Evolutionary conservation across 2,888 invertebrate species (phyloP).

Genomic region (Brachypalpus laphriformis): DNA sequence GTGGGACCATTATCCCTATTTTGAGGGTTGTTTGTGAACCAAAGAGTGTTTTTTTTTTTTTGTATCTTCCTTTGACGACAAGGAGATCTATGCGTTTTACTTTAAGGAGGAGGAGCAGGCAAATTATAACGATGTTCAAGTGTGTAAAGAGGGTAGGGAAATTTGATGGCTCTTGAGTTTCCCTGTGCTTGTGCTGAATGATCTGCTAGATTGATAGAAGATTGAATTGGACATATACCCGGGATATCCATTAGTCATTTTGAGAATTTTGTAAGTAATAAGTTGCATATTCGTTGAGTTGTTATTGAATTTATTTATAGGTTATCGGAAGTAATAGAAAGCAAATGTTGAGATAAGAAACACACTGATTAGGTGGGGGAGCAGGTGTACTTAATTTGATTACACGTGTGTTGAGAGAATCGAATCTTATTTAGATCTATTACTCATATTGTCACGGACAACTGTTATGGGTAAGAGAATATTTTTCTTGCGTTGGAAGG

Average conservation of each 20-base stretch:
- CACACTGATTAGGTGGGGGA: neutral
- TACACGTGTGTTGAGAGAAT: no score
- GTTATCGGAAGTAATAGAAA: neutral
- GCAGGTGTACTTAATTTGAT: no score
- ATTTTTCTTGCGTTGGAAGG: no score
- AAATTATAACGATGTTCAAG: neutral
- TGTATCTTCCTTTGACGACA: neutral
- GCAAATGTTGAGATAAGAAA: neutral
- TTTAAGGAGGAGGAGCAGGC: neutral
- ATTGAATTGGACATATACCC: neutral
- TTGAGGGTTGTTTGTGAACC: neutral
- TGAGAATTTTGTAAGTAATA: neutral
- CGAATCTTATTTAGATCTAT: no score
- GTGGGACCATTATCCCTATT: neutral
- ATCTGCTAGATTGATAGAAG: neutral
- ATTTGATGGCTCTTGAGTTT: neutral
- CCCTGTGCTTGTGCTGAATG: neutral
- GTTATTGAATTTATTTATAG: neutral
- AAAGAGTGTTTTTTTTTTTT: neutral
- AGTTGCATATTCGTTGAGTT: neutral
- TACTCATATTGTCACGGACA: no score
- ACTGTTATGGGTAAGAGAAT: no score
- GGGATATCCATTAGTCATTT: neutral
- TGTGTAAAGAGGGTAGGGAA: neutral
- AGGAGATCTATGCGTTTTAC: neutral